Evolutionary conservation across 2,797 vertebrate species (phyloP).

Genomic region (Vultur gryphus): DNA sequence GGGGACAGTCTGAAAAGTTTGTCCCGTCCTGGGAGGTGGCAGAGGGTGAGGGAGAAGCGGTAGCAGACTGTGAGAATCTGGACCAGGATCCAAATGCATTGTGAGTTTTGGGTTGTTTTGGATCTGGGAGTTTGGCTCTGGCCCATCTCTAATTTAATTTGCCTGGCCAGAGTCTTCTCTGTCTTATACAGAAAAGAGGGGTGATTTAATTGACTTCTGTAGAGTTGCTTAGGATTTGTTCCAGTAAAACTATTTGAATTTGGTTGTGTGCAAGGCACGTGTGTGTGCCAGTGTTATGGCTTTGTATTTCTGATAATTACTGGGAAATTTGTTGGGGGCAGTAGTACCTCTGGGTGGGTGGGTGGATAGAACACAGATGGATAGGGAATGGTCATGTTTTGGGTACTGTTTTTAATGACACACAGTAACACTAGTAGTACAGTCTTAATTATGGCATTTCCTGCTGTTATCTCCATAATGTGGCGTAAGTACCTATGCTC

Average conservation of each 20-base stretch:
- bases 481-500: conserved; percentile 5
- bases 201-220: background rate
- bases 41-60: background rate
- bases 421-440: background rate
- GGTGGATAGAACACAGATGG: background rate
- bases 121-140: conserved; percentile 24
- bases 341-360: background rate
- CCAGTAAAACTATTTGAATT: background rate
- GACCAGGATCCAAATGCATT: background rate
- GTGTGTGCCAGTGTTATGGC: background rate
- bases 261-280: background rate
- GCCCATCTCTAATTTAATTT: conserved; percentile 45
- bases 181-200: background rate
- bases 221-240: background rate
- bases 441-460: background rate
- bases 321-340: background rate
- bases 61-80: conserved; percentile 22
- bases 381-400: background rate
- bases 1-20: background rate
- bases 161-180: background rate
- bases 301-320: background rate
- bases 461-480: conserved; percentile 6
- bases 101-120: background rate
- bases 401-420: background rate
- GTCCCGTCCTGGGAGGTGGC: background rate